Percentiles rank a stretch among this genome's conserved stretches.
Conservation (phyloP, 2,888 invertebrate species). For the Dryobotodes eremita region DNA sequence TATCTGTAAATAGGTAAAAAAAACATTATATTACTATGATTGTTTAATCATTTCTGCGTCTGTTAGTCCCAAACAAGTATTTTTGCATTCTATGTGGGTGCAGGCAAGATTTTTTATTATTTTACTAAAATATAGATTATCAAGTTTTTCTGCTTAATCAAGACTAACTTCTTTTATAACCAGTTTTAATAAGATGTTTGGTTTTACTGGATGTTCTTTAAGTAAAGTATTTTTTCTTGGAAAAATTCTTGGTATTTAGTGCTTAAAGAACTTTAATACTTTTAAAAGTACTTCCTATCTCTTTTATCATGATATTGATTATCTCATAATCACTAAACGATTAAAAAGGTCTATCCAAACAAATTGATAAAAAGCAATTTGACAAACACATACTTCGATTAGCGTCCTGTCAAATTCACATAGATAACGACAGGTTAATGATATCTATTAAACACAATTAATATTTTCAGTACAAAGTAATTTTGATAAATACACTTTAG, state of each 20-base stretch:
- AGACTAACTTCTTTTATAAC: background rate
- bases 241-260: background rate
- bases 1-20: background rate
- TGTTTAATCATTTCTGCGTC: background rate
- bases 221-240: background rate
- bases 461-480: conserved; percentile 9
- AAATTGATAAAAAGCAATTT: conserved; percentile 44
- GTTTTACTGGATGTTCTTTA: background rate
- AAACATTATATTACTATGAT: background rate
- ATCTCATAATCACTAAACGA: conserved; percentile 21
- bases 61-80: conserved; percentile 16
- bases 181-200: background rate
- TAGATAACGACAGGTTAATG: conserved; percentile 28
- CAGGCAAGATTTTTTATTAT: background rate
- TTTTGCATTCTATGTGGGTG: background rate
- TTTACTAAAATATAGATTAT: background rate
- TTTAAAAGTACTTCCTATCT: conserved; percentile 2
- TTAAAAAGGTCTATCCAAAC: conserved; percentile 33
- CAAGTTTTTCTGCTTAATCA: background rate
- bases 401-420: conserved; percentile 20
- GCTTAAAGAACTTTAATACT: background rate
- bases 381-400: conserved; percentile 24
- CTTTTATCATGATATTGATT: background rate
- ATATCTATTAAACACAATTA: conserved; percentile 23
- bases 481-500: conserved; percentile 10